Percentiles rank a stretch among this genome's conserved stretches.
phyloP scores from a whole-genome alignment of 1,140 invertebrate genomes.

The Ips typographus region DNA sequence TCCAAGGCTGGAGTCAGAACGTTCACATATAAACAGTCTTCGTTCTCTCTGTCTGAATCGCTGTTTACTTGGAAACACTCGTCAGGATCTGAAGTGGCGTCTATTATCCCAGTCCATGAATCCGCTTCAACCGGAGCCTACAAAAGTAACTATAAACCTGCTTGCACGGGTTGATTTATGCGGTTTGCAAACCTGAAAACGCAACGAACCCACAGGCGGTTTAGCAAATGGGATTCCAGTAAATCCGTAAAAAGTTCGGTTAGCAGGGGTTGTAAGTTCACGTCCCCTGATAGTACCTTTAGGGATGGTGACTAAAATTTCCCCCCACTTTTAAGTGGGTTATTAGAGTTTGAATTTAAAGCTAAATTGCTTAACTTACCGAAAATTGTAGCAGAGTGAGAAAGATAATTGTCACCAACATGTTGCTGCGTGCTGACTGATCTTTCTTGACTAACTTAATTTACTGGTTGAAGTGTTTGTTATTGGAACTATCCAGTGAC shows the following conservation, averaged over 20 bases:
- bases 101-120: constrained; percentile 8
- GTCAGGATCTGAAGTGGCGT: constrained; percentile 19
- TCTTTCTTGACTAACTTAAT: too few relatives aligned
- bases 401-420: too few relatives aligned
- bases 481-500: too few relatives aligned
- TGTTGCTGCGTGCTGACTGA: too few relatives aligned
- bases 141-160: background rate
- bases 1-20: constrained; percentile 16
- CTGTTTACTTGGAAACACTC: constrained; percentile 28
- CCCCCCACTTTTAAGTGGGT: background rate
- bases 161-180: background rate
- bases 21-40: constrained; percentile 26
- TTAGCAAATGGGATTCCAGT: constrained; percentile 33
- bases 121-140: constrained; percentile 24
- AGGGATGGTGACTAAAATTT: constrained; percentile 29
- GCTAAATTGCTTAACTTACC: too few relatives aligned
- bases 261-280: constrained; percentile 10
- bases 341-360: too few relatives aligned
- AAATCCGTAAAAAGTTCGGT: constrained; percentile 29
- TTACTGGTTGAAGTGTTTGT: too few relatives aligned
- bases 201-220: constrained; percentile 27
- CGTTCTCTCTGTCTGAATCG: constrained; percentile 15
- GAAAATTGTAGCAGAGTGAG: too few relatives aligned
- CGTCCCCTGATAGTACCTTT: constrained; percentile 29
- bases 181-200: constrained; percentile 25